phyloP scores from a whole-genome alignment of 2,113 vertebrate species.

The Probosciger aterrimus region DNA sequence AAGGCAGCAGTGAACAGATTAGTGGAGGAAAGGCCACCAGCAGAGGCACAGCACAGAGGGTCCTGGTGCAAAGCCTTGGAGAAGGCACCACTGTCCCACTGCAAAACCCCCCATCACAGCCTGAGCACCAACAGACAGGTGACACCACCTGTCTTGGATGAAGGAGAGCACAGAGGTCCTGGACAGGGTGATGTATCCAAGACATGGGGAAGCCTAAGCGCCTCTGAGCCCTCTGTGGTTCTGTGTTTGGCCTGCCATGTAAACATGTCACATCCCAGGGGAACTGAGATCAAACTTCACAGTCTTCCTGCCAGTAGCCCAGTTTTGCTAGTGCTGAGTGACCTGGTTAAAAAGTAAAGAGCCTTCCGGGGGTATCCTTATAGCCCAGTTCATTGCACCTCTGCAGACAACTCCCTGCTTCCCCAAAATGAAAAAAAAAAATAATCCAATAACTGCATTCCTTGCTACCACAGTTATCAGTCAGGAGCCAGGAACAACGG shows the following conservation, averaged over 20 bases:
- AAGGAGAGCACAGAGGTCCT: neutral
- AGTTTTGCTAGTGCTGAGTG: neutral
- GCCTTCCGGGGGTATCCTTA: neutral
- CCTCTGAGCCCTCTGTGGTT: fast-evolving
- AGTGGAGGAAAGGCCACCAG: neutral
- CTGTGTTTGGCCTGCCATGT: neutral
- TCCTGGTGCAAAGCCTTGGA: neutral
- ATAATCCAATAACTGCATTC: neutral
- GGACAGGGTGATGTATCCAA: neutral
- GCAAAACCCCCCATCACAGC: neutral
- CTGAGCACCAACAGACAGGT: neutral
- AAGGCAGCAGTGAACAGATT: neutral
- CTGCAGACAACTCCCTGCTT: neutral
- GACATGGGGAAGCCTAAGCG: neutral
- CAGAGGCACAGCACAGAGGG: neutral
- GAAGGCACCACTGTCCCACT: fast-evolving
- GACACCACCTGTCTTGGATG: neutral
- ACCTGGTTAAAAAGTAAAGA: conserved; percentile 1
- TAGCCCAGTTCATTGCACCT: neutral
- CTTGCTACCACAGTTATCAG: neutral
- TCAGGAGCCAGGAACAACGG: neutral
- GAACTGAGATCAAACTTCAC: neutral
- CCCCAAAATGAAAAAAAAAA: neutral
- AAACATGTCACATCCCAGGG: neutral
- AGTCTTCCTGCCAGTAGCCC: neutral